Conservation (phyloP, 2,113 vertebrate species). For the Saguinus imperator region DNA sequence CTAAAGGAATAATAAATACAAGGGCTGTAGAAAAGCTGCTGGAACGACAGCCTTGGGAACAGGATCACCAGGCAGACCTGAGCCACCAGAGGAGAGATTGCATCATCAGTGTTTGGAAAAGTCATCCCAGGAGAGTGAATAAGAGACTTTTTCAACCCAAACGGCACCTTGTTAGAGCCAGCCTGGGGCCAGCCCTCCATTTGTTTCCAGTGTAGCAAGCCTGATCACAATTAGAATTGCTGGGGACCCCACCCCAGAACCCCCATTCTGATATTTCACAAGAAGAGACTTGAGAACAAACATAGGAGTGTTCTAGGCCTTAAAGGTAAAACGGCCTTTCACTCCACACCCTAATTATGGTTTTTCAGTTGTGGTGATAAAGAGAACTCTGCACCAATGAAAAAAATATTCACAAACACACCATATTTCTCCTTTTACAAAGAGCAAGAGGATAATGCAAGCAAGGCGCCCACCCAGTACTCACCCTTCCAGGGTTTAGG, state of each 20-base stretch:
- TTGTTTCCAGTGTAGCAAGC: background rate
- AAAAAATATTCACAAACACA: background rate
- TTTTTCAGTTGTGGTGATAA: background rate
- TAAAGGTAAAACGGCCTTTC: background rate
- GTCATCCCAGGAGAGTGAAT: background rate
- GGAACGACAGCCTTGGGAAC: rapidly evolving
- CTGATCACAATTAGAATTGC: background rate
- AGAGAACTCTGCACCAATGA: background rate
- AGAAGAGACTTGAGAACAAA: background rate
- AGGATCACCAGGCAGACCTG: background rate
- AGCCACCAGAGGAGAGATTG: no score
- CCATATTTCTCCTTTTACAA: background rate
- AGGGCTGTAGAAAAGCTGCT: background rate
- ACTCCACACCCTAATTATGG: background rate
- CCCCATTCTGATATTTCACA: background rate
- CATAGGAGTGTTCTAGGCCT: background rate
- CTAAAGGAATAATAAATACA: background rate
- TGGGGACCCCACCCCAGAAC: background rate
- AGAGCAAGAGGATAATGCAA: background rate
- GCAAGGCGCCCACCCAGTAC: background rate
- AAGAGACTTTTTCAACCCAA: background rate
- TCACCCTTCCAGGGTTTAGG: background rate
- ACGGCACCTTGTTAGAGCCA: background rate
- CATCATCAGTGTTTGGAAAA: background rate
- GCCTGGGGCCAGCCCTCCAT: background rate